phyloP scores from a whole-genome alignment of 2,888 invertebrate species.

The Synergus laeviventris region DNA sequence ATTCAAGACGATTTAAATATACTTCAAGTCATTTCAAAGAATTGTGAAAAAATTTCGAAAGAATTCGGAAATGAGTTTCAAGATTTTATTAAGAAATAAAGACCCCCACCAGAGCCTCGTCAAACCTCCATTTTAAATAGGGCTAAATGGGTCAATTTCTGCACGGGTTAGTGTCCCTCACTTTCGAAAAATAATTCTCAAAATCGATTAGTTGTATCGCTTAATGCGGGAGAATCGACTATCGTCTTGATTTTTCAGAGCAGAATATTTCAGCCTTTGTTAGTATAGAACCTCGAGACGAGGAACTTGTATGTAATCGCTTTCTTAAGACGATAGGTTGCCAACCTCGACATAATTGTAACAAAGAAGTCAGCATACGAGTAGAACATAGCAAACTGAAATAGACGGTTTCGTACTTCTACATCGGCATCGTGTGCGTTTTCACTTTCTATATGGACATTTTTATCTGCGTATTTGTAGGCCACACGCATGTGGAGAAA shows the following conservation, averaged over 20 bases:
- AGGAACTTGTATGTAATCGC: conserved; percentile 21
- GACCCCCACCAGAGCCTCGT: no score
- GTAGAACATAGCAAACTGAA: background rate
- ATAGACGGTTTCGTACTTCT: conserved; percentile 42
- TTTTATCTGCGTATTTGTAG: conserved; percentile 56
- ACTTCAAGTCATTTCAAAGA: no score
- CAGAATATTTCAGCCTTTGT: background rate
- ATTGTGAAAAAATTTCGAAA: no score
- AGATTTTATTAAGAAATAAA: no score
- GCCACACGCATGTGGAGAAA: conserved; percentile 60
- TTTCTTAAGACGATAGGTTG: conserved; percentile 17
- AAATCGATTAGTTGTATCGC: conserved; percentile 6
- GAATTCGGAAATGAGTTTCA: no score
- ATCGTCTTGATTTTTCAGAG: conserved; percentile 5
- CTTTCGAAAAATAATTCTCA: background rate
- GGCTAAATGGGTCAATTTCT: no score
- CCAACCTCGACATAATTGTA: conserved; percentile 29
- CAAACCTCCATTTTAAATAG: no score
- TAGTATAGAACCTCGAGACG: conserved; percentile 14
- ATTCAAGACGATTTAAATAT: no score
- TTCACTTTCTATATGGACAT: conserved; percentile 64
- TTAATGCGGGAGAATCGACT: conserved; percentile 5
- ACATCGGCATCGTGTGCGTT: conserved; percentile 48
- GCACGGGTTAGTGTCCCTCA: no score
- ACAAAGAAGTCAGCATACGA: conserved; percentile 1